Evolutionary conservation across 2,113 vertebrate species (phyloP).

Genomic region (Boulengeromyrus knoepffleri): DNA sequence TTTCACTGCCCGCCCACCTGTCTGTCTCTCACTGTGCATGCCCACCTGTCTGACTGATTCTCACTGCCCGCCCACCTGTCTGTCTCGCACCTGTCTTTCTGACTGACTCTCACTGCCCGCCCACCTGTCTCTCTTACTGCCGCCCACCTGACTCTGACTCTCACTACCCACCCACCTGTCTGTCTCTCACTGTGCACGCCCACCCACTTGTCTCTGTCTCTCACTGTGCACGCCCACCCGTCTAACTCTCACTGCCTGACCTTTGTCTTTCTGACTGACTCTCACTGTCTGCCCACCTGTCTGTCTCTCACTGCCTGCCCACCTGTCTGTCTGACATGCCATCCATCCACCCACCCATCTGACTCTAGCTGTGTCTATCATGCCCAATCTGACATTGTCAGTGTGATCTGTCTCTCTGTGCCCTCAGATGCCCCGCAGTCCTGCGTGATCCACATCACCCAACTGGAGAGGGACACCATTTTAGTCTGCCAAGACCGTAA

Average conservation of each 20-base stretch:
- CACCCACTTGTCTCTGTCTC: background rate
- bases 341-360: background rate
- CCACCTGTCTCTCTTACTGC: background rate
- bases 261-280: too few relatives aligned
- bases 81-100: background rate
- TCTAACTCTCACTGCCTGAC: too few relatives aligned
- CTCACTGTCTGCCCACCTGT: too few relatives aligned
- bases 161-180: background rate
- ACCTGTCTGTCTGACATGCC: background rate
- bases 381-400: background rate
- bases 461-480: slow-evolving; percentile 94
- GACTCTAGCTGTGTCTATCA: background rate
- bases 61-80: too few relatives aligned
- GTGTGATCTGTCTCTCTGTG: slow-evolving; percentile 26
- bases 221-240: too few relatives aligned
- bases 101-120: background rate
- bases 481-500: slow-evolving; percentile 94
- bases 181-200: background rate
- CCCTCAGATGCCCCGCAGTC: slow-evolving; percentile 83
- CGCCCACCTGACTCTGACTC: too few relatives aligned
- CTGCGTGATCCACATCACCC: slow-evolving; percentile 89
- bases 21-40: too few relatives aligned
- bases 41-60: too few relatives aligned
- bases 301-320: background rate
- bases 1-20: too few relatives aligned